A percentile compares a stretch with the other conserved stretches of the same genome.
phyloP scores from a whole-genome alignment of 1,140 invertebrate genomes.

The Geopemphigus sp. region DNA sequence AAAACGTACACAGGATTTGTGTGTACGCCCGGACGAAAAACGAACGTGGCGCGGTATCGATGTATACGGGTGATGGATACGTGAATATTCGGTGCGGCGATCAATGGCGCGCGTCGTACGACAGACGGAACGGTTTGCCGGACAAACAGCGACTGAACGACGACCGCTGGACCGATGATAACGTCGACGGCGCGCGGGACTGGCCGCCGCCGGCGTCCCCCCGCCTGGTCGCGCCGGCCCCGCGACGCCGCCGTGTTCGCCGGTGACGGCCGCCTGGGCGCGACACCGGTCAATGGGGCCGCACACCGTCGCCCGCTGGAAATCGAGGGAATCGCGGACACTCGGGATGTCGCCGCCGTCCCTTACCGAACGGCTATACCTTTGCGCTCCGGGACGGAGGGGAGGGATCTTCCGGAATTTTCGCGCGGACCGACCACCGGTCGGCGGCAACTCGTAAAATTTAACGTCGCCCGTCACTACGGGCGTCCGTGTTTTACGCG shows the following conservation, averaged over 20 bases:
- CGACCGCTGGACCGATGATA: not conserved
- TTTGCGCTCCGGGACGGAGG: no score
- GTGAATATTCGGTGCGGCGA: not conserved
- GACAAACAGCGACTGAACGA: slow-evolving; percentile 10
- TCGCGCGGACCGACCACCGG: no score
- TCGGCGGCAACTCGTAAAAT: no score
- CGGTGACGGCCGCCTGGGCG: not conserved
- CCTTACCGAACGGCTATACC: no score
- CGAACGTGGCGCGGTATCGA: not conserved
- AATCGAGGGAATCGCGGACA: no score
- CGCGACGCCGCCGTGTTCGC: not conserved
- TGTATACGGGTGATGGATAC: not conserved
- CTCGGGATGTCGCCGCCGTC: no score
- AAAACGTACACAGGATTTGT: no score
- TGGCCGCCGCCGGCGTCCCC: not conserved
- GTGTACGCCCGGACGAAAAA: not conserved
- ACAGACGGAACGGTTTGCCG: not conserved
- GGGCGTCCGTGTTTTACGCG: no score
- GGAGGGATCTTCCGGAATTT: no score
- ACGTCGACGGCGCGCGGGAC: slow-evolving; percentile 7
- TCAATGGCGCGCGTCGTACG: not conserved
- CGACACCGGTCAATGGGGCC: slow-evolving; percentile 17
- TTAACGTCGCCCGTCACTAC: no score
- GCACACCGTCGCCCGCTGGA: no score
- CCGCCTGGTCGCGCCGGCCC: no score